A percentile compares a stretch with the other conserved stretches of the same genome.
phyloP scores from a whole-genome alignment of 2,797 vertebrate species.

The Lacerta agilis region DNA sequence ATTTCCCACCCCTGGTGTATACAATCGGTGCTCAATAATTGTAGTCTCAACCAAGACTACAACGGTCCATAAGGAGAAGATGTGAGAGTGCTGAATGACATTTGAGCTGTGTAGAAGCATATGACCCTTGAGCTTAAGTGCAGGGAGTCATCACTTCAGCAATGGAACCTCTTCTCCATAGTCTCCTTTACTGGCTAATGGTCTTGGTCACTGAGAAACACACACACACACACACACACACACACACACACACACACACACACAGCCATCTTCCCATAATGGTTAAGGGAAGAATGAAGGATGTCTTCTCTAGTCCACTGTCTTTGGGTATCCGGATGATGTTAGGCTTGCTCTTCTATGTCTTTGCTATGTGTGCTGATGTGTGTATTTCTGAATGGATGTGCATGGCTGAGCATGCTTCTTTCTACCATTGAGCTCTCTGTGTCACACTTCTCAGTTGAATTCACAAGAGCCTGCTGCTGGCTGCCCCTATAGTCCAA shows the following conservation, averaged over 20 bases:
- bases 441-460: constrained; percentile 52
- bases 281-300: background rate
- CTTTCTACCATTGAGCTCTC: background rate
- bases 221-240: background rate
- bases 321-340: background rate
- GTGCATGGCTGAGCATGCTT: fast-evolving
- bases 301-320: background rate
- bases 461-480: constrained; percentile 59
- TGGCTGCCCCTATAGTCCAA: constrained; percentile 65
- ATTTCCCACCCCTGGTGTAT: too few relatives aligned
- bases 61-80: background rate
- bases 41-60: too few relatives aligned
- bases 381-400: fast-evolving
- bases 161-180: too few relatives aligned
- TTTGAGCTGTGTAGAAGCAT: background rate
- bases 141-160: background rate
- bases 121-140: background rate
- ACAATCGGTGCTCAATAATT: too few relatives aligned
- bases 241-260: background rate
- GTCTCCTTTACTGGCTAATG: too few relatives aligned
- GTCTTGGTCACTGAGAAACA: too few relatives aligned
- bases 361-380: background rate
- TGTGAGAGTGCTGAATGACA: background rate
- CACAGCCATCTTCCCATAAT: background rate
- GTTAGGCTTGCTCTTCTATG: background rate